phyloP scores from a whole-genome alignment of 2,113 vertebrate genomes.

The Notarius lentiginosus region DNA sequence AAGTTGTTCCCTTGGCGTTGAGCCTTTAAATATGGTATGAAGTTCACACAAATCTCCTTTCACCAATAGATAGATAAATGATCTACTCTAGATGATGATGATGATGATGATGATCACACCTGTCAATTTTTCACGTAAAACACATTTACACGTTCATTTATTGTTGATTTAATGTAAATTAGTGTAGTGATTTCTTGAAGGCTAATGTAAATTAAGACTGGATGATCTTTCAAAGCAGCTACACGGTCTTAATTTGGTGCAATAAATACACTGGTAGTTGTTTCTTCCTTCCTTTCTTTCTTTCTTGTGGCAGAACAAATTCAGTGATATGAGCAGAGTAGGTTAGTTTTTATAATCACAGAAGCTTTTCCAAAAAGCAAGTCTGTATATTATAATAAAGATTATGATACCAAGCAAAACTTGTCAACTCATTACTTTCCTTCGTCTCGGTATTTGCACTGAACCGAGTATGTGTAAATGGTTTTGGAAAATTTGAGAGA shows the following conservation, averaged over 20 bases:
- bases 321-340: neutral
- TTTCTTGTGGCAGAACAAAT: conserved; percentile 23
- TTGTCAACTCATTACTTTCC: neutral
- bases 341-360: conserved; percentile 38
- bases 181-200: neutral
- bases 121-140: conserved; percentile 2
- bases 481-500: neutral
- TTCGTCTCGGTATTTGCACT: neutral
- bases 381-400: conserved; percentile 48
- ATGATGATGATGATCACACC: neutral
- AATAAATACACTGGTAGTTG: conserved; percentile 42
- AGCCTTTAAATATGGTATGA: neutral
- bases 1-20: neutral
- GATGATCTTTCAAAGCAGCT: conserved; percentile 11
- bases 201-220: neutral
- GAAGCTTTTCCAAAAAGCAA: conserved; percentile 33
- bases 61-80: neutral
- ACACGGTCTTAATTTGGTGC: conserved; percentile 37
- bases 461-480: neutral
- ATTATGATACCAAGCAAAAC: neutral
- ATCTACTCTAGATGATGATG: neutral
- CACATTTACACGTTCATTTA: conserved; percentile 28
- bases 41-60: neutral
- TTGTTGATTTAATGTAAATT: conserved; percentile 27
- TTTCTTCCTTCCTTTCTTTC: neutral